Conservation (phyloP, 2,797 vertebrate genomes). For the Adrianichthys oophorus region DNA sequence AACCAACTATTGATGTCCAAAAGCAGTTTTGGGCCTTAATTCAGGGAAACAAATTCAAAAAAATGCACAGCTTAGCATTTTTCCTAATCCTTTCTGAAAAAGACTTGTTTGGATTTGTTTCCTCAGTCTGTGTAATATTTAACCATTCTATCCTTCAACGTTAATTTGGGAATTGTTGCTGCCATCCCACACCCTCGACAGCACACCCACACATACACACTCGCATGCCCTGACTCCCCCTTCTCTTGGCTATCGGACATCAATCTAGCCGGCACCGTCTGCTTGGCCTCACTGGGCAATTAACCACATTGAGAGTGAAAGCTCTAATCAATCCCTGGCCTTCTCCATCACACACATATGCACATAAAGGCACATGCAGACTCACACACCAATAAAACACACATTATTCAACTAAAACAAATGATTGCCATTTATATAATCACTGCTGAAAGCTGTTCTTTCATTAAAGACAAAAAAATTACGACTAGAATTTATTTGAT, state of each 20-base stretch:
- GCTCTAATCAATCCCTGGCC: slow-evolving; percentile 83
- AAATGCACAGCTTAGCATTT: slow-evolving; percentile 8
- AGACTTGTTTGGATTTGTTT: slow-evolving; percentile 59
- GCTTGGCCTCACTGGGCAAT: slow-evolving; percentile 82
- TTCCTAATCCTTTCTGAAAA: slow-evolving; percentile 5
- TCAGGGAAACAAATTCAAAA: too few relatives aligned
- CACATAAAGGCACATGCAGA: slow-evolving; percentile 27
- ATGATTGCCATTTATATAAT: slow-evolving; percentile 46
- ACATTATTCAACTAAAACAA: slow-evolving; percentile 42
- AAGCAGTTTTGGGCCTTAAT: too few relatives aligned
- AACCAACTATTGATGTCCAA: too few relatives aligned
- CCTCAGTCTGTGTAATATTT: slow-evolving; percentile 51
- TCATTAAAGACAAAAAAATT: slow-evolving; percentile 33
- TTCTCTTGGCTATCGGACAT: slow-evolving; percentile 74
- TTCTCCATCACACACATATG: slow-evolving; percentile 65
- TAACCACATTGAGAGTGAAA: slow-evolving; percentile 83
- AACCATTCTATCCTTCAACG: slow-evolving; percentile 68
- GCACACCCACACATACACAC: slow-evolving; percentile 21
- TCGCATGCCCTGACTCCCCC: slow-evolving; percentile 37
- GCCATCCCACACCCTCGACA: slow-evolving; percentile 8
- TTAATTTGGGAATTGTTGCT: slow-evolving; percentile 59
- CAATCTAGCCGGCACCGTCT: slow-evolving; percentile 79
- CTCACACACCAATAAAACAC: slow-evolving; percentile 12
- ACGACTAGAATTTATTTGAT: slow-evolving; percentile 12
- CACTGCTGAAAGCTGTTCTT: slow-evolving; percentile 41